phyloP scores from a whole-genome alignment of 2,797 vertebrate genomes.

The Fundulus diaphanus region DNA sequence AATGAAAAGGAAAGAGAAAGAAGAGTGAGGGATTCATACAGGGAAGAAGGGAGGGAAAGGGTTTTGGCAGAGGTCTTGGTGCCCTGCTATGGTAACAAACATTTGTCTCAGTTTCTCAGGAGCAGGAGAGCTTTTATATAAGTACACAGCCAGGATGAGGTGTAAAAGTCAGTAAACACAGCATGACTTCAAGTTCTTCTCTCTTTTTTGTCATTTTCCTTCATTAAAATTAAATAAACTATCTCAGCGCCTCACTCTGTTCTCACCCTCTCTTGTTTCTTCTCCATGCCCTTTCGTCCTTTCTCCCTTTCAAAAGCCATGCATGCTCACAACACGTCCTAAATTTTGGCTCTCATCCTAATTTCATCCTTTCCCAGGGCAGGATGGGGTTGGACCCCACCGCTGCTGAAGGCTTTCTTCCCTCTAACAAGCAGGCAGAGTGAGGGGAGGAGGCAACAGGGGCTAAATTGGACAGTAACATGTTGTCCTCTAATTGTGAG shows the following conservation, averaged over 20 bases:
- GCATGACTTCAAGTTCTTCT: not conserved
- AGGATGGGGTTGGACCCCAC: conserved; percentile 85
- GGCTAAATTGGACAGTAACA: conserved; percentile 68
- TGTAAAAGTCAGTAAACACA: conserved; percentile 41
- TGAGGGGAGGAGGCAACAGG: conserved; percentile 27
- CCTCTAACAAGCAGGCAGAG: conserved; percentile 51
- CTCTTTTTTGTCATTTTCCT: conserved; percentile 11
- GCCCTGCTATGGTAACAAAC: conserved; percentile 74
- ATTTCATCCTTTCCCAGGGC: conserved; percentile 84
- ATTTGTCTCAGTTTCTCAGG: conserved; percentile 70
- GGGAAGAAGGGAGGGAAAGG: conserved; percentile 27
- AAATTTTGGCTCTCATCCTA: conserved; percentile 65
- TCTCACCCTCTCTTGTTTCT: conserved; percentile 24
- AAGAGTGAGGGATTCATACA: conserved; percentile 53
- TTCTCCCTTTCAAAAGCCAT: conserved; percentile 40
- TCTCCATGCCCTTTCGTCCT: conserved; percentile 27
- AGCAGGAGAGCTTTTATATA: conserved; percentile 48
- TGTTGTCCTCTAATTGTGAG: conserved; percentile 77
- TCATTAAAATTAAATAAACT: conserved; percentile 14
- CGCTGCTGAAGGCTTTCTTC: conserved; percentile 86
- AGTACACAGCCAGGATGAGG: conserved; percentile 26
- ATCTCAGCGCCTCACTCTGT: conserved; percentile 29
- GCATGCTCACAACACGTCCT: conserved; percentile 44
- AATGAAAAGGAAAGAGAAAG: conserved; percentile 61
- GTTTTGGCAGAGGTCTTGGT: conserved; percentile 66